Base-by-base conservation (phyloP, 2,888 invertebrate genomes). In the Dolichopus griseipennis region DNA sequence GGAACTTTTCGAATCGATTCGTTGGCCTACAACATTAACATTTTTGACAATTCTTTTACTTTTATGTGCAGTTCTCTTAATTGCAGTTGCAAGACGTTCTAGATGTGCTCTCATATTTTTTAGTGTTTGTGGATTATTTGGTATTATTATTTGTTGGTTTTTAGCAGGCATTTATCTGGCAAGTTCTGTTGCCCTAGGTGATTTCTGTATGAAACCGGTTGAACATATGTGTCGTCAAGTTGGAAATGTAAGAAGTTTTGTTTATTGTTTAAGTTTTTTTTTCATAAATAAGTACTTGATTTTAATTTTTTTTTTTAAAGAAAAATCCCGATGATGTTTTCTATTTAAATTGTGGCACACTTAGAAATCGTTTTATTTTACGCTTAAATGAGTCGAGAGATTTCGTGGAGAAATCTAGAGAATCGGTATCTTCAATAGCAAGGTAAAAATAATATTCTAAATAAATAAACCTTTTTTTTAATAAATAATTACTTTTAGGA, bases 51-150 rank as follows among this genome's bases (percentile, higher is more conserved):
- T 79, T 27, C 72, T 82, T 8, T 73, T 82, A 61, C 73, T 82
- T 66, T 74, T 82, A 10, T 82, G 82, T 72, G 79, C 81, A 2
- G 76, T 82, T 8, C 73, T 82, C 68, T 81, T 82, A 33, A 82
- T 82, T 72, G 82, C 82, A n/a, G 81, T 82, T 52, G 81, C 81
- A 33, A 75, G 82, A 66, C 78, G 81, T 69, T 94, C 93, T 65
- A 87, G 95, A 67, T 93, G 94, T 77, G 91, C 93, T 66, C 86
- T 96, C 70, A 91, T 95, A 77, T 89, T 92, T 85, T 93, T 95
- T 75, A 93, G 93, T 72, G 95, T 95, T 70, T 88, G 93, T 79
- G 89, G 90, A 61, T 83, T 92, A 65, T 81, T 82, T 73, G 81
- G 81, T 71, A 80, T 82, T 68, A 82, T 81, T 70, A 76, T 82